A percentile compares a stretch with the other conserved stretches of the same genome.
Conservation (phyloP, 1,140 invertebrate species). For the Vollenhovia emeryi region DNA sequence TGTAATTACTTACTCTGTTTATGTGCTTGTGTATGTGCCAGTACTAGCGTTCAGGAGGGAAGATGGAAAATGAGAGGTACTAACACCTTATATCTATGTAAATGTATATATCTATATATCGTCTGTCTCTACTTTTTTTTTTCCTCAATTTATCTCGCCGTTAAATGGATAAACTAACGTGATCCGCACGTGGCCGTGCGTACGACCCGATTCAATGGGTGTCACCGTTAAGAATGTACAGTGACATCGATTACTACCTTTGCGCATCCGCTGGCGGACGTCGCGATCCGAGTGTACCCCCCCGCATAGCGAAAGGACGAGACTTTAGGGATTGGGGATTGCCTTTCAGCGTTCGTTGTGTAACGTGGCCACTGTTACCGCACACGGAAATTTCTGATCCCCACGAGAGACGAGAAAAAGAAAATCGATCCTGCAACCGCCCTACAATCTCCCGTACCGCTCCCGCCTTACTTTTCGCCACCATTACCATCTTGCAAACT, state of each 20-base stretch:
- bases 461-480: slow-evolving; percentile 17
- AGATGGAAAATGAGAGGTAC: slow-evolving; percentile 5
- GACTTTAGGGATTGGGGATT: slow-evolving; percentile 11
- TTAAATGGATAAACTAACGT: slow-evolving; percentile 18
- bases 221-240: not conserved
- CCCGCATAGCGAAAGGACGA: not conserved
- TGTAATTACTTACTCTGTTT: slow-evolving; percentile 35
- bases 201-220: not conserved
- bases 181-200: not conserved
- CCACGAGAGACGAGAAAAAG: slow-evolving; percentile 14
- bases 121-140: not conserved
- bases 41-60: slow-evolving; percentile 27
- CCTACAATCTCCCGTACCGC: slow-evolving; percentile 21
- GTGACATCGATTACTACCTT: slow-evolving; percentile 1
- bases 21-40: slow-evolving; percentile 35
- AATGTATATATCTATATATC: not conserved
- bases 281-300: not conserved
- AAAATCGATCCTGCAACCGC: slow-evolving; percentile 16
- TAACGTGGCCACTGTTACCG: slow-evolving; percentile 32
- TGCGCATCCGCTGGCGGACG: not conserved
- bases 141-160: not conserved
- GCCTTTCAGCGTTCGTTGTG: slow-evolving; percentile 27
- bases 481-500: slow-evolving; percentile 34
- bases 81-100: slow-evolving; percentile 9
- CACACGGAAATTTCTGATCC: slow-evolving; percentile 33